Evolutionary conservation across 2,113 vertebrate species (phyloP).

Genomic region (Tragelaphus scriptus): DNA sequence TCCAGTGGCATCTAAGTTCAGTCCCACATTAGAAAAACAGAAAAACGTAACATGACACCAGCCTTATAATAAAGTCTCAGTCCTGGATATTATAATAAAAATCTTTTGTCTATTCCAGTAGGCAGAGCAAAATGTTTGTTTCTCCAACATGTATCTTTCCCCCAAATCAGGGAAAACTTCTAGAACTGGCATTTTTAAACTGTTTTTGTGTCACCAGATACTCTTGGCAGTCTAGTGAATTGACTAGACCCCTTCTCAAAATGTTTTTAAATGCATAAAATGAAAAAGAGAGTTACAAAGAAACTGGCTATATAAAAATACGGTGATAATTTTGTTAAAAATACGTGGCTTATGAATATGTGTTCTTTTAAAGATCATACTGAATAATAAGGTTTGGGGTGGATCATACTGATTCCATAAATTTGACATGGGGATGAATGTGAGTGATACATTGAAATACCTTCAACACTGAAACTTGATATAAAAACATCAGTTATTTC

Average conservation of each 20-base stretch:
- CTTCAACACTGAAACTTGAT: not conserved
- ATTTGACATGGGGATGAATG: not conserved
- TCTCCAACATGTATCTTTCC: not conserved
- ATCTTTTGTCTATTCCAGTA: not conserved
- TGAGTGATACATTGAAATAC: not conserved
- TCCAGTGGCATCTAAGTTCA: not conserved
- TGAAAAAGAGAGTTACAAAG: not conserved
- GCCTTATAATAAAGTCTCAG: not conserved
- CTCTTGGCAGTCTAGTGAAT: not conserved
- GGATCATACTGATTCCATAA: not conserved
- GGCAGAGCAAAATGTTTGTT: not conserved
- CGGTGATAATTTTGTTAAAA: not conserved
- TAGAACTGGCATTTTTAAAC: not conserved
- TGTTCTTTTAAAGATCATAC: not conserved
- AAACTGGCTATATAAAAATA: not conserved
- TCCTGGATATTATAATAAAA: not conserved
- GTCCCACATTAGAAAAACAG: not conserved
- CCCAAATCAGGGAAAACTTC: not conserved
- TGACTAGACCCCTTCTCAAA: not conserved
- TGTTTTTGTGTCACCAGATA: not conserved
- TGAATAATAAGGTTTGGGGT: not conserved
- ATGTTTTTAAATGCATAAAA: not conserved
- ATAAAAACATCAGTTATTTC: not conserved
- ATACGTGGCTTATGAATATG: not conserved
- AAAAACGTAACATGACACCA: not conserved